A percentile compares a stretch with the other conserved stretches of the same genome.
These are phyloP conservation scores for Heteromurus nitidus DNA, from an alignment of 2,888 invertebrate genomes.

Conservation along the genomic window DNA sequence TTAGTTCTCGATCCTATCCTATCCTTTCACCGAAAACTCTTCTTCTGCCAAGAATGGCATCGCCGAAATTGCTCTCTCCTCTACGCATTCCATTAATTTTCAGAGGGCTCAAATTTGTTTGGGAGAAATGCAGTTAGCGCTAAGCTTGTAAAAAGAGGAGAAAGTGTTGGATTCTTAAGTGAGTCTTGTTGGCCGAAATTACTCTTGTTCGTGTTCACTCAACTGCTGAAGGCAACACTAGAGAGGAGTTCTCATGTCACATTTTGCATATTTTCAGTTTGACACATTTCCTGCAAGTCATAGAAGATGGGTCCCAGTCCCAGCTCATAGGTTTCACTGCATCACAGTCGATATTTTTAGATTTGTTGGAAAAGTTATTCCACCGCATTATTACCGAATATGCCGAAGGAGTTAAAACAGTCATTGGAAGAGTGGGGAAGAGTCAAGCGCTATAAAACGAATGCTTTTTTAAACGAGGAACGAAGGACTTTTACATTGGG, in stretches of 20 bases:
- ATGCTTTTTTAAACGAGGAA: constrained; percentile 35
- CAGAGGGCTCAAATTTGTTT: not conserved
- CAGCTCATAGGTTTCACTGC: not conserved
- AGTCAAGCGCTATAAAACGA: too few species aligned
- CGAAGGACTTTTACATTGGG: constrained; percentile 15
- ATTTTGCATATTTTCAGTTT: constrained; percentile 27
- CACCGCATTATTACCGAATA: constrained; percentile 34
- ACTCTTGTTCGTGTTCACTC: constrained; percentile 1
- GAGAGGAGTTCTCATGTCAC: constrained; percentile 7
- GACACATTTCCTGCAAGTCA: constrained; percentile 48
- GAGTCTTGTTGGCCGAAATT: constrained; percentile 14
- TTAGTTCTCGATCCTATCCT: too few species aligned
- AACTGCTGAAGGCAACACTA: not conserved
- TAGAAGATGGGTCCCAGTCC: constrained; percentile 9
- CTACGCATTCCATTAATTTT: not conserved
- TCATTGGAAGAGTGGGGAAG: too few species aligned
- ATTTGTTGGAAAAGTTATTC: not conserved
- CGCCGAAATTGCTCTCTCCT: constrained; percentile 3
- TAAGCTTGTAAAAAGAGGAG: not conserved
- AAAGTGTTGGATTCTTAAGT: not conserved
- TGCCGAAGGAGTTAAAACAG: constrained; percentile 55
- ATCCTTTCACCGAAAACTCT: too few species aligned
- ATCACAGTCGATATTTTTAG: not conserved
- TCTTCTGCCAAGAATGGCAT: constrained; percentile 1
- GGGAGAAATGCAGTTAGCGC: not conserved